Percentiles rank a stretch among this genome's conserved stretches.
phyloP scores from a whole-genome alignment of 2,797 vertebrate species.

The Okamejei kenojei region DNA sequence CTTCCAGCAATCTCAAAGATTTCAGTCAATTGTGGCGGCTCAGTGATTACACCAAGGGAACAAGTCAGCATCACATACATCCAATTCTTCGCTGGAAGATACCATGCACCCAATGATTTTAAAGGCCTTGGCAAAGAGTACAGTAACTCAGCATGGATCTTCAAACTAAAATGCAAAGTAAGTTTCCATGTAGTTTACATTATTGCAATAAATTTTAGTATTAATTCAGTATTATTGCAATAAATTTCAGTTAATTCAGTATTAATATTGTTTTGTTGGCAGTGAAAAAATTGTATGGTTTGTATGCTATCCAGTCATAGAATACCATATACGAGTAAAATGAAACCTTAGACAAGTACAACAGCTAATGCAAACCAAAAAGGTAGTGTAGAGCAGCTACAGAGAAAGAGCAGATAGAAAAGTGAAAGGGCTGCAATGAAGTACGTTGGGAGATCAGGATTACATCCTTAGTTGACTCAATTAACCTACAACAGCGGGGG shows the following conservation, averaged over 20 bases:
- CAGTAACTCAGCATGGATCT: not conserved
- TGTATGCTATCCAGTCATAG: too few relatives aligned
- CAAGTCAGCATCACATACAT: not conserved
- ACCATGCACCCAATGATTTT: not conserved
- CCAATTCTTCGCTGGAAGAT: not conserved
- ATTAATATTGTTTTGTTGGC: too few relatives aligned
- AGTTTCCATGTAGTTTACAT: not conserved
- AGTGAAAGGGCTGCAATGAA: too few relatives aligned
- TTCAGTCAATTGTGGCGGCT: not conserved
- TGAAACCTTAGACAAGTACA: too few relatives aligned
- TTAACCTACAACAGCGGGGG: too few relatives aligned
- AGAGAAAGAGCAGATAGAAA: too few relatives aligned
- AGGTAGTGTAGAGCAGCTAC: too few relatives aligned
- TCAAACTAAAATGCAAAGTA: not conserved
- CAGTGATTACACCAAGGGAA: not conserved
- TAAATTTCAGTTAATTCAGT: not conserved
- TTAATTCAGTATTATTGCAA: not conserved
- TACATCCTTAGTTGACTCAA: too few relatives aligned
- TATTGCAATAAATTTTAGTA: not conserved
- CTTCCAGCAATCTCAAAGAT: not conserved
- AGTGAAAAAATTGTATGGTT: too few relatives aligned
- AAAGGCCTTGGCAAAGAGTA: not conserved
- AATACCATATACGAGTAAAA: too few relatives aligned
- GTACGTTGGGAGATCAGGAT: too few relatives aligned
- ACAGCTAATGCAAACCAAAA: too few relatives aligned